Evolutionary conservation across 2,113 vertebrate species (phyloP).

Genomic region (Cheirogaleus medius): DNA sequence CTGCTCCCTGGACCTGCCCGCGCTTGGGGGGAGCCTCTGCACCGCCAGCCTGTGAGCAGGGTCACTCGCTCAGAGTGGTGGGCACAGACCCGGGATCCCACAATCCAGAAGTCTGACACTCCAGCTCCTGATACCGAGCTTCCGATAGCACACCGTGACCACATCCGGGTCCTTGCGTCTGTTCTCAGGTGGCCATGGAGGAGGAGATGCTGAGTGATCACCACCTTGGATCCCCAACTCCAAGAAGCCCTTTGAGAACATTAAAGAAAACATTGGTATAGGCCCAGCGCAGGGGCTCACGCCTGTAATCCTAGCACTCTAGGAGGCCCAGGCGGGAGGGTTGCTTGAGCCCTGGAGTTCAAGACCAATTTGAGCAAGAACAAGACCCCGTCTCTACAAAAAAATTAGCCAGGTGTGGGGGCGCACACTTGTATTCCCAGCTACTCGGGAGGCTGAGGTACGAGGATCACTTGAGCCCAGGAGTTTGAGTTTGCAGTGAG

Average conservation of each 20-base stretch:
- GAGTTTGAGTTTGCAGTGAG: neutral
- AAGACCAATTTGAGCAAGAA: neutral
- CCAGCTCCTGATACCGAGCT: neutral
- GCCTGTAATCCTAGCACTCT: neutral
- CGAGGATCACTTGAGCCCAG: neutral
- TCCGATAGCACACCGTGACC: neutral
- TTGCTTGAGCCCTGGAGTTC: too few relatives aligned
- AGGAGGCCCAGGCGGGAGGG: neutral
- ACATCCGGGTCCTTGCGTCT: neutral
- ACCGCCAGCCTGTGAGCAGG: neutral
- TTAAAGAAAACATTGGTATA: neutral
- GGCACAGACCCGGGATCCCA: neutral
- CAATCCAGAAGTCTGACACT: neutral
- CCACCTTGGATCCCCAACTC: fast-evolving
- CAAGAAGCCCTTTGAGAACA: neutral
- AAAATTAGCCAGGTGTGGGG: neutral
- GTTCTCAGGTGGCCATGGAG: neutral
- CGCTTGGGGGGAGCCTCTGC: too few relatives aligned
- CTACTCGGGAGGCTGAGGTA: neutral
- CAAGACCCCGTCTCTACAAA: neutral
- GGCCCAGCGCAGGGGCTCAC: too few relatives aligned
- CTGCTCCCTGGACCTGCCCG: neutral
- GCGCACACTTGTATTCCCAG: neutral
- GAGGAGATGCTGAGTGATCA: neutral
- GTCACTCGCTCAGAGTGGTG: neutral